Base-by-base conservation (phyloP, 2,888 invertebrate genomes). In the Pediacus dermestoides region DNA sequence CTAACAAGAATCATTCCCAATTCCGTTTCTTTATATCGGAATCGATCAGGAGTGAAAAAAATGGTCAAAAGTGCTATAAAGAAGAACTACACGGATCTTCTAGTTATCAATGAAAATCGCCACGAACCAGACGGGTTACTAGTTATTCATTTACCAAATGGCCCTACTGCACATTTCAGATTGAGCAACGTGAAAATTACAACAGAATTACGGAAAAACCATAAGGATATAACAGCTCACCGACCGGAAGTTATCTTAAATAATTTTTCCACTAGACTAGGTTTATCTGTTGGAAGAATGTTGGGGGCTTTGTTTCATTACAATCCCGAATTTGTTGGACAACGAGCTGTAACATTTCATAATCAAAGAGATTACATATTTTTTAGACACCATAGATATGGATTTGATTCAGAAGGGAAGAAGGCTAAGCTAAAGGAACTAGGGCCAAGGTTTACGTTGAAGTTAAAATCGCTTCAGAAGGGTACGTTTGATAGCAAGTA, bases 281-380 rank as follows among this genome's bases (percentile, higher is more conserved):
- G 99, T 32, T 75, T 90, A 57, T 84, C 88, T 0, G 80, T 97
- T 28, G 90, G 90, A 1, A 79, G 97, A 52, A 90, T 96, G 90
- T 73, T 97, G 44, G 90, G 92, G 7, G 86, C 94, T 0, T 67
- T 99, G 23, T 97, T 97, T 67, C 95, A 96, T 68, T 91, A 92
- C 68, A 85, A 91, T 68, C 97, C 99, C 0, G 85, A 99, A 68
- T 99, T 95, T 70, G 81, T 81, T 48, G 97, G 97, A 1, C 77
- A 94, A 2, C 77, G 96, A 44, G 92, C 85, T 1, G 92, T 94
- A 44, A 96, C 97, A 16, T 96, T 99, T 68, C 99, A 99, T 70
- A 99, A 99, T 73, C 99, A 99, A 68, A 76, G 99, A 42, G 99
- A 99, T 73, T 99, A 89, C 66, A 91, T 99, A 56, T 99, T 99